Base-by-base conservation (phyloP, 2,113 vertebrate species). In the Holacanthus passer region DNA sequence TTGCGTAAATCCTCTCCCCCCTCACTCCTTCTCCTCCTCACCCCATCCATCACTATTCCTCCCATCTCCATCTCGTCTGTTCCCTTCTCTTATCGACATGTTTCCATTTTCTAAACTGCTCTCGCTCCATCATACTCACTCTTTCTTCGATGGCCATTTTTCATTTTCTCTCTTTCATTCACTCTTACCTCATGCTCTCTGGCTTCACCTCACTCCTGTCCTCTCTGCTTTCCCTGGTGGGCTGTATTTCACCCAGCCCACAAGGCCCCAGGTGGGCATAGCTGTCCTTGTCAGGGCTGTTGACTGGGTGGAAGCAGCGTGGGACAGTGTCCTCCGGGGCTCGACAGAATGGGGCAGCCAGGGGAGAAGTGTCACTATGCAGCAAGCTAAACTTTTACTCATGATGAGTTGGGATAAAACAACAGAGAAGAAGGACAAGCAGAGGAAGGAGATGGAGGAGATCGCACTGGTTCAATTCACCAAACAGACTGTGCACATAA, bases 31-130 rank as follows among this genome's bases (percentile, higher is more conserved):
- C 86, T 91, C 77, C 77, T 80, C 87, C 84, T 89, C 85, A 75
- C 77, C 79, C 74, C 91, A 94, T 95, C 92, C 91, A 95, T 95
- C 94, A 95, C 88, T 81, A 93, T 91, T 90, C 87, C 89, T 90
- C 87, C 91, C 92, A 91, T 90, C 87, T 84, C 88, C 89, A 93
- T 92, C 91, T 93, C 80, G 86, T 93, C 93, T 87, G 73, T 90
- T 94, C 86, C 48, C 88, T 82, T 85, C 82, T 88, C 90, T 94
- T 94, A 95, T 95, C 89, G 93, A 95, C 93, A 94, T 94, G 93
- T 94, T 95, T 95, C 93, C 94, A 95, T 94, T 94, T 94, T 94
- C 93, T 90, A 90, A 92, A 92, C 79, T 86, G 90, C 89, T 91
- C 92, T 89, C 92, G 41, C 93, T 95, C 93, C 94, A 93, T 95